These are phyloP conservation scores for Limnephilus rhombicus DNA, from an alignment of 2,888 invertebrate species.

Conservation along the genomic window DNA sequence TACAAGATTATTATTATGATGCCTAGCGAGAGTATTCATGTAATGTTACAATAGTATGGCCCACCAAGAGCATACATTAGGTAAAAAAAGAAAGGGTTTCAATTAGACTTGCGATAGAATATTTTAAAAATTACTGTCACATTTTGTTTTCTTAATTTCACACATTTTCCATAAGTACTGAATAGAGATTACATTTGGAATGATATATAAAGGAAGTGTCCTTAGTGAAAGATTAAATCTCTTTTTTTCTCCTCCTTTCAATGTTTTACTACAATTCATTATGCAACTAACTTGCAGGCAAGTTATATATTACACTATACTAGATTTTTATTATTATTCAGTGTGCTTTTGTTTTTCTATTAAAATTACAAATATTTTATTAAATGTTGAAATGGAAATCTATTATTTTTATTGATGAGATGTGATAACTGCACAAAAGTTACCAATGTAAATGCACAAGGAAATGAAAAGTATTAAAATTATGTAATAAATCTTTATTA, in stretches of 20 bases:
- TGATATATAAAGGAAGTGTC: neutral
- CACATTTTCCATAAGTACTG: neutral
- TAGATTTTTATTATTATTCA: neutral
- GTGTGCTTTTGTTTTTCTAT: neutral
- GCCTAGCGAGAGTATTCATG: no score
- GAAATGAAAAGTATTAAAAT: constrained; percentile 39
- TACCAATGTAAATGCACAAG: constrained; percentile 37
- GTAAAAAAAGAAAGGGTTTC: neutral
- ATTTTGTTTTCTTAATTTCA: neutral
- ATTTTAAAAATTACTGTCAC: neutral
- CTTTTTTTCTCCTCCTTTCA: neutral
- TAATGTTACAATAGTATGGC: neutral
- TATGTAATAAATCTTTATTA: constrained; percentile 3
- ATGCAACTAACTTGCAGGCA: neutral
- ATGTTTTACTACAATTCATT: neutral
- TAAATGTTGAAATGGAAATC: constrained; percentile 16
- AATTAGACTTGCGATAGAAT: neutral
- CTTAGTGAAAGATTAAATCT: neutral
- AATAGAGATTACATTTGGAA: neutral
- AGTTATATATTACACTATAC: neutral
- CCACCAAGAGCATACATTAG: neutral
- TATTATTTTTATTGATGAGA: constrained; percentile 13
- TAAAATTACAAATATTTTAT: neutral
- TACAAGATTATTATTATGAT: no score
- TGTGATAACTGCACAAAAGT: constrained; percentile 37